These are phyloP conservation scores for Sciaenops ocellatus DNA, from an alignment of 2,797 vertebrate genomes.

Conservation along the genomic window DNA sequence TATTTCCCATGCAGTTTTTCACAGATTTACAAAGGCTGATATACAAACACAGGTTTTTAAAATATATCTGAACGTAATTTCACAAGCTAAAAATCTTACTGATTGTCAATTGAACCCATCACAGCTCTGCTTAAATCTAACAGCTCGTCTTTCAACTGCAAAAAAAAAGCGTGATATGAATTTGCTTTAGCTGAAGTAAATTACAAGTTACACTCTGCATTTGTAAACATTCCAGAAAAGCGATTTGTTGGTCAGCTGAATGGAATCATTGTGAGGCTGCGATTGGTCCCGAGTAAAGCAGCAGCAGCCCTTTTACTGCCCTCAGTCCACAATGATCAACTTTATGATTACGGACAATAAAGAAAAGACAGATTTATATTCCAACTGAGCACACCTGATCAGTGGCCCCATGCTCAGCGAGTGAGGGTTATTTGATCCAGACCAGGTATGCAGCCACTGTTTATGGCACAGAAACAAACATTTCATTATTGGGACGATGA, in stretches of 20 bases:
- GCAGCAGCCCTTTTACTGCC: constrained; percentile 63
- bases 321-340: constrained; percentile 60
- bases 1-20: neutral
- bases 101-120: neutral
- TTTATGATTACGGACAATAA: constrained; percentile 68
- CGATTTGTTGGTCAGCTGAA: constrained; percentile 50
- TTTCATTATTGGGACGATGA: constrained; percentile 40
- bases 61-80: neutral
- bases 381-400: constrained; percentile 46
- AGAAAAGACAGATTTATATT: constrained; percentile 73
- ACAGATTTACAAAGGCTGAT: neutral
- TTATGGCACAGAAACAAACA: constrained; percentile 64
- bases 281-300: constrained; percentile 44
- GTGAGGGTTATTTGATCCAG: constrained; percentile 55
- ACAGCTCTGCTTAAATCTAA: constrained; percentile 17
- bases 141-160: constrained; percentile 20
- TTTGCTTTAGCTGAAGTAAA: constrained; percentile 52
- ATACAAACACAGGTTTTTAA: neutral
- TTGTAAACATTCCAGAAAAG: constrained; percentile 68
- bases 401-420: constrained; percentile 21
- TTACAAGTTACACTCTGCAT: constrained; percentile 58
- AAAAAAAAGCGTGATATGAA: constrained; percentile 20
- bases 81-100: neutral
- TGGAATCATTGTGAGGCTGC: constrained; percentile 50
- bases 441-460: constrained; percentile 47